Evolutionary conservation across 2,113 vertebrate species (phyloP).

Genomic region (Hystrix cristata): DNA sequence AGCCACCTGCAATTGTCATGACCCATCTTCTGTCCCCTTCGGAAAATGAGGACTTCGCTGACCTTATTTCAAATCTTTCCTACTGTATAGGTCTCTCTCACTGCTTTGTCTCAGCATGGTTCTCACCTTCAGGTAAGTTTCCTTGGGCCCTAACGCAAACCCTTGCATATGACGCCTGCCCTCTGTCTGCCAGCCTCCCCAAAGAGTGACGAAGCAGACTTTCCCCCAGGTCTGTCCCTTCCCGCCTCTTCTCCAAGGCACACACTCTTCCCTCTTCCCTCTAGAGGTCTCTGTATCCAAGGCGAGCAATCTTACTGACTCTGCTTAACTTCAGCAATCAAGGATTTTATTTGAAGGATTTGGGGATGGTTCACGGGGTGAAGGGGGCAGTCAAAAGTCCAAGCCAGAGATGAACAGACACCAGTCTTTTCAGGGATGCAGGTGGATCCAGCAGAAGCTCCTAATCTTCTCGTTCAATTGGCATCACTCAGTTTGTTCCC

Average conservation of each 20-base stretch:
- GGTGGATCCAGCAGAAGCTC: neutral
- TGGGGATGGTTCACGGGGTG: neutral
- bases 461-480: neutral
- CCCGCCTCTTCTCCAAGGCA: neutral
- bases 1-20: neutral
- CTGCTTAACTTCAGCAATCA: neutral
- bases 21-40: no score
- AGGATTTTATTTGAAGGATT: conserved; percentile 54
- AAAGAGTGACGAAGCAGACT: neutral
- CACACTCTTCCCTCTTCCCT: neutral
- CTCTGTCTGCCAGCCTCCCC: neutral
- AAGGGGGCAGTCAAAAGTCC: neutral
- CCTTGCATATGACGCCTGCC: neutral
- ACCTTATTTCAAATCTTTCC: neutral
- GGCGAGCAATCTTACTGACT: neutral
- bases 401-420: neutral
- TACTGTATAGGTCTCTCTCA: neutral
- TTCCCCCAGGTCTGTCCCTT: neutral
- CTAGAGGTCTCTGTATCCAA: neutral
- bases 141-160: neutral
- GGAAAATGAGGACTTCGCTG: neutral
- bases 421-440: neutral
- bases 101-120: neutral
- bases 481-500: no score
- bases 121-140: neutral